A percentile compares a stretch with the other conserved stretches of the same genome.
Evolutionary conservation across 2,113 vertebrate species (phyloP).

Genomic region (Nipponia nippon): DNA sequence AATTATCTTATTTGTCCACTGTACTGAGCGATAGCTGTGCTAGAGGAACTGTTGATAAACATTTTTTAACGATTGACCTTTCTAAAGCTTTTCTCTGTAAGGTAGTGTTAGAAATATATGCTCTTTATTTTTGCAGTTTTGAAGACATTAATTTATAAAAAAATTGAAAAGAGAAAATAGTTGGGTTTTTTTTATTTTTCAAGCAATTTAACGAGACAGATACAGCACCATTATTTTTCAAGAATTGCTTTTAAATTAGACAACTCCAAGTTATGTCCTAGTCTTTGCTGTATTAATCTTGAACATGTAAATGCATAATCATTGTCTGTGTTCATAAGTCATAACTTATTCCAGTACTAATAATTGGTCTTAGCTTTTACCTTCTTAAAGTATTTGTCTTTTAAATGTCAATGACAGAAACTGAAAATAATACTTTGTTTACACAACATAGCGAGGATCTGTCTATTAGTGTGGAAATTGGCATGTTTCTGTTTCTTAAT

Average conservation of each 20-base stretch:
- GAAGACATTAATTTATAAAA: neutral
- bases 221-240: neutral
- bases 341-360: neutral
- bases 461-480: neutral
- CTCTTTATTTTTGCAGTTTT: neutral
- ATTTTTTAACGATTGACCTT: neutral
- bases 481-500: neutral
- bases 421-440: neutral
- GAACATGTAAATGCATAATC: neutral
- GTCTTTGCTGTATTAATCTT: neutral
- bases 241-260: neutral
- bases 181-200: neutral
- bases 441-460: fast-evolving
- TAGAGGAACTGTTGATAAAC: neutral
- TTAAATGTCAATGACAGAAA: neutral
- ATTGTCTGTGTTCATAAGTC: neutral
- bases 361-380: neutral
- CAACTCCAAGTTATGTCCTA: neutral
- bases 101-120: neutral
- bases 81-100: neutral
- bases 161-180: neutral
- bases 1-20: neutral
- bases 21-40: neutral
- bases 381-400: neutral
- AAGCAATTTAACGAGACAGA: neutral